Base-by-base conservation (phyloP, 1,140 invertebrate genomes). In the Drosophila leontia region DNA sequence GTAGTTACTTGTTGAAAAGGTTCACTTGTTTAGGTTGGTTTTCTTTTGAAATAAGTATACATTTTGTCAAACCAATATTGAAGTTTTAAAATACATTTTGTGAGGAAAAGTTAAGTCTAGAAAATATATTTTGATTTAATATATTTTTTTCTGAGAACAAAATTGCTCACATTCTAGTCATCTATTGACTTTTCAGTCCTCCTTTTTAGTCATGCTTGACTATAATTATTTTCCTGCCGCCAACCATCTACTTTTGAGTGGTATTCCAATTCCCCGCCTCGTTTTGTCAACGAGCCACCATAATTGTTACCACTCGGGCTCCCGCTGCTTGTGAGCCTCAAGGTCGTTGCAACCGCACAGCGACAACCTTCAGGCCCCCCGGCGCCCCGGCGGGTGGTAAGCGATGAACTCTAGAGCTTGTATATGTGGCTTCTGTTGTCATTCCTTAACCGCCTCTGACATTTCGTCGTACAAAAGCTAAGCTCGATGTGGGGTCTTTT, bases 381-480 rank as follows among this genome's bases (percentile, higher is more conserved):
- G 39, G 23, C 17, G 68, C 37, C 23, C 19, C 70, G 39, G 23
- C 17, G 68, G 68, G 68, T 60, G 68, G 70, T 32, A 42, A 41
- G 26, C 51, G 35, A 71, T 50, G 67, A 70, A 57, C 65, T 29
- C 44, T 23, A 8, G 15, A 13, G 7, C 34, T n/a, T 35, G 32
- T 34, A 17, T 48, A 60, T 35, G 32, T 68, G 62, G 67, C 42
- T 70, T 68, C 32, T 23, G 62, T 37, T 70, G 67, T 68, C 67
- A 55, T 59, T 72, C 45, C 68, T 51, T 60, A 72, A 60, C 68
- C 68, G 70, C 55, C 50, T 60, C 45, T 72, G 69, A 60, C 70
- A 42, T 72, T 60, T 51, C 55, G n/a, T 34, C 45, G 23, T 39
- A 47, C 67, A 50, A 50, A 42, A 45, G 37, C 70, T 70, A 72